Evolutionary conservation across 2,888 invertebrate species (phyloP).

Genomic region (Chymomyza caudatula): DNA sequence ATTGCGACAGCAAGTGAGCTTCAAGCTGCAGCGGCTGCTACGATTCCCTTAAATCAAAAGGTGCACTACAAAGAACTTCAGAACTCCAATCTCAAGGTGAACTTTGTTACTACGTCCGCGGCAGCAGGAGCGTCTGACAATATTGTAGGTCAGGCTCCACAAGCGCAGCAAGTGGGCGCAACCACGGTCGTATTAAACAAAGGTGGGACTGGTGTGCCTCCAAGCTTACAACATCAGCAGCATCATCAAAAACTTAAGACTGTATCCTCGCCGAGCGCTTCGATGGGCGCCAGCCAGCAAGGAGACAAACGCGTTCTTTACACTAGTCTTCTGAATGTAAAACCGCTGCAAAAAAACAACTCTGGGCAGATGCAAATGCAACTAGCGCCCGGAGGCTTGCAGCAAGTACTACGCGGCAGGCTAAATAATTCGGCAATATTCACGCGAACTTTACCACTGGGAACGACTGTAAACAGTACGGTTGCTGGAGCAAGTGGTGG

Average conservation of each 20-base stretch:
- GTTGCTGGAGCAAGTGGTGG: conserved; percentile 25
- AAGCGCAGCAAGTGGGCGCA: conserved; percentile 59
- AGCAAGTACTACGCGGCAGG: conserved; percentile 72
- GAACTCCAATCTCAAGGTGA: conserved; percentile 76
- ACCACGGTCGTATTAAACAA: conserved; percentile 71
- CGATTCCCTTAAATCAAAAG: conserved; percentile 57
- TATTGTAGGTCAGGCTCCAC: conserved; percentile 48
- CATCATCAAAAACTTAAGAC: conserved; percentile 72
- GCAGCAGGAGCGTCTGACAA: conserved; percentile 25
- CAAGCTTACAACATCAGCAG: conserved; percentile 33
- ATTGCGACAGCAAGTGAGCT: conserved; percentile 74
- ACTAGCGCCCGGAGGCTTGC: conserved; percentile 67
- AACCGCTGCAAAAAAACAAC: conserved; percentile 76
- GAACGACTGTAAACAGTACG: conserved; percentile 61
- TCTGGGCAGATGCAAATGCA: conserved; percentile 76
- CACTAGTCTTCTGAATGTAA: conserved; percentile 75
- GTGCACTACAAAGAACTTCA: conserved; percentile 75
- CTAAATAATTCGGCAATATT: conserved; percentile 74
- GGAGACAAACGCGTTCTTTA: conserved; percentile 75
- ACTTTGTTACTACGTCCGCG: conserved; percentile 72
- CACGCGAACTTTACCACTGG: conserved; percentile 70
- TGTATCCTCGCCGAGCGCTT: conserved; percentile 19
- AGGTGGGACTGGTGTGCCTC: conserved; percentile 31
- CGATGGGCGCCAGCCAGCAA: conserved; percentile 21
- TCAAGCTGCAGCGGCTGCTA: conserved; percentile 56